Percentiles rank a stretch among this genome's conserved stretches.
phyloP scores from a whole-genome alignment of 2,797 vertebrate species.

The Spea hammondii region DNA sequence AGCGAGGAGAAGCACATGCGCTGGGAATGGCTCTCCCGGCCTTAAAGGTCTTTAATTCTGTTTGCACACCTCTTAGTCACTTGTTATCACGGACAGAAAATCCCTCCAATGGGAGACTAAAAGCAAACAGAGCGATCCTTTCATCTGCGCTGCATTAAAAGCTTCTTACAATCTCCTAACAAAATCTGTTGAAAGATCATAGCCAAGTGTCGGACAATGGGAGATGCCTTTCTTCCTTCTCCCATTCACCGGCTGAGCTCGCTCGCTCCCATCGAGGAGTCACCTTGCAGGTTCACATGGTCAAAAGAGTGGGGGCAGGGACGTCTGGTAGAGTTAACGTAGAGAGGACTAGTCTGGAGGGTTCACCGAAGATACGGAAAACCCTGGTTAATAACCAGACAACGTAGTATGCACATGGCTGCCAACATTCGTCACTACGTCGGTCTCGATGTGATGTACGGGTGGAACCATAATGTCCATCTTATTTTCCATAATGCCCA shows the following conservation, averaged over 20 bases:
- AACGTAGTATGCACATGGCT: too few species aligned
- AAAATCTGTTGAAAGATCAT: slow-evolving; percentile 51
- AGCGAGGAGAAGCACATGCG: neutral
- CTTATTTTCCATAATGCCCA: too few species aligned
- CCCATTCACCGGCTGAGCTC: slow-evolving; percentile 41
- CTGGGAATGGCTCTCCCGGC: neutral
- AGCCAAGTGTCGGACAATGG: slow-evolving; percentile 43
- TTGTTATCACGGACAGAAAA: slow-evolving; percentile 38
- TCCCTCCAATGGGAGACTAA: slow-evolving; percentile 28
- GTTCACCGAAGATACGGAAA: too few species aligned
- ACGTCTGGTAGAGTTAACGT: neutral
- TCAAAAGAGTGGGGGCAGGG: slow-evolving; percentile 9
- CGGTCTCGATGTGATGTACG: neutral
- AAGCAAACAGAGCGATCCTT: slow-evolving; percentile 41
- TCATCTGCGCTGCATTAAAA: slow-evolving; percentile 41
- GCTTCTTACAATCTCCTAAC: slow-evolving; percentile 39
- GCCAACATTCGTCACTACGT: too few species aligned
- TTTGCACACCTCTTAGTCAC: slow-evolving; percentile 44
- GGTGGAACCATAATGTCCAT: too few species aligned
- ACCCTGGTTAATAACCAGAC: too few species aligned
- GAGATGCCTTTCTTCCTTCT: slow-evolving; percentile 29
- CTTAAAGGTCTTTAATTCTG: slow-evolving; percentile 21
- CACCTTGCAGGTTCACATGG: slow-evolving; percentile 38
- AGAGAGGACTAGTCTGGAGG: neutral
- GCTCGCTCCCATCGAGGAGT: slow-evolving; percentile 19